A percentile compares a stretch with the other conserved stretches of the same genome.
These are phyloP conservation scores for Ictalurus punctatus DNA, from an alignment of 2,113 vertebrate genomes.

Conservation along the genomic window DNA sequence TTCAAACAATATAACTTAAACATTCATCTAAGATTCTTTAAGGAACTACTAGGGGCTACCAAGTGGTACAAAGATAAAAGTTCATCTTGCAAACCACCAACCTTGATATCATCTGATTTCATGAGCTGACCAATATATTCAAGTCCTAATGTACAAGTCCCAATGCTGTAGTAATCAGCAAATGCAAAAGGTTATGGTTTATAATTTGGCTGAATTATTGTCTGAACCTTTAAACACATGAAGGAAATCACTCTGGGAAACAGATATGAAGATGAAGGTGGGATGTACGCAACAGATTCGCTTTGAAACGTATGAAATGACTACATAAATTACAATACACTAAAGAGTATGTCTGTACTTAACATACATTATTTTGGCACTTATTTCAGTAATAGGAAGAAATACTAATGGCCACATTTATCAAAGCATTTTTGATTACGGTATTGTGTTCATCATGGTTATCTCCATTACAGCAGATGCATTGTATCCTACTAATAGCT, in stretches of 20 bases:
- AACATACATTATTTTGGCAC: neutral
- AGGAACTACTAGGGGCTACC: neutral
- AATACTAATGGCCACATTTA: neutral
- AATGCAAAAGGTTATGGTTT: neutral
- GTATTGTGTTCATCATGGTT: neutral
- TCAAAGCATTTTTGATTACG: constrained; percentile 5
- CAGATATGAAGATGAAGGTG: neutral
- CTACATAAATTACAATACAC: neutral
- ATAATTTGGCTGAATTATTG: neutral
- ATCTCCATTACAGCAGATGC: neutral
- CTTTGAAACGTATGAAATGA: neutral
- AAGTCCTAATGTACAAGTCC: neutral
- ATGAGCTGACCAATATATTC: neutral
- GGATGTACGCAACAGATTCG: neutral
- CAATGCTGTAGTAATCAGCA: neutral
- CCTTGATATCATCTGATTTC: neutral
- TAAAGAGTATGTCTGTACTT: neutral
- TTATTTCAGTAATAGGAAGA: neutral
- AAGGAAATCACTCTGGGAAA: neutral
- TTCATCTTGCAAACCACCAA: neutral
- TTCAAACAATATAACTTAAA: neutral
- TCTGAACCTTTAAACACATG: neutral
- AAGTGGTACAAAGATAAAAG: neutral
- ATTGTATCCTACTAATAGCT: constrained; percentile 3
- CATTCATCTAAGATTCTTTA: neutral